Conservation (phyloP, 2,113 vertebrate genomes). For the Apus apus region DNA sequence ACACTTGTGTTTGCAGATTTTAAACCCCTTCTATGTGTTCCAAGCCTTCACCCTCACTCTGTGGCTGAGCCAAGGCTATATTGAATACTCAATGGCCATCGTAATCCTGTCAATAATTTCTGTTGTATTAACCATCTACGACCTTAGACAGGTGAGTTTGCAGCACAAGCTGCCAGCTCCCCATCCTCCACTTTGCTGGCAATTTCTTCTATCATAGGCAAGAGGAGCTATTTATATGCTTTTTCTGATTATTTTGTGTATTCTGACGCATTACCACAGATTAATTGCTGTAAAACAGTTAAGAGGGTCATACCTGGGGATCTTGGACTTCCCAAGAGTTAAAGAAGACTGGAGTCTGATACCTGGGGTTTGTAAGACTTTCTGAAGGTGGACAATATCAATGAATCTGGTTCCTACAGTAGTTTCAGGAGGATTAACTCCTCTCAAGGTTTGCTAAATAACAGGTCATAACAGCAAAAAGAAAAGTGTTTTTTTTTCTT, state of each 20-base stretch:
- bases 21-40: constrained; percentile 77
- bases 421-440: background rate
- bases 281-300: background rate
- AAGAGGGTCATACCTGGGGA: background rate
- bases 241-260: background rate
- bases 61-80: constrained; percentile 73
- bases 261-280: background rate
- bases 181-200: background rate
- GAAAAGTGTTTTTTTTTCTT: background rate
- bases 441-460: background rate
- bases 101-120: constrained; percentile 70
- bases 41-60: constrained; percentile 75
- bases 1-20: constrained; percentile 59
- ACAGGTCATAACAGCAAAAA: background rate
- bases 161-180: background rate
- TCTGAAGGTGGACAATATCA: background rate
- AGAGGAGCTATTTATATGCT: background rate
- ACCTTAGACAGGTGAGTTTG: constrained; percentile 73
- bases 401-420: background rate
- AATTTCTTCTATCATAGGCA: background rate
- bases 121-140: constrained; percentile 64
- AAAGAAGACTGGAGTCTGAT: background rate
- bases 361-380: background rate
- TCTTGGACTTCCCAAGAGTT: background rate
- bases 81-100: constrained; percentile 72